Evolutionary conservation across 2,113 vertebrate genomes (phyloP), one percentile per base, ranked within the genome.

Genomic region (Vulpes vulpes): DNA sequence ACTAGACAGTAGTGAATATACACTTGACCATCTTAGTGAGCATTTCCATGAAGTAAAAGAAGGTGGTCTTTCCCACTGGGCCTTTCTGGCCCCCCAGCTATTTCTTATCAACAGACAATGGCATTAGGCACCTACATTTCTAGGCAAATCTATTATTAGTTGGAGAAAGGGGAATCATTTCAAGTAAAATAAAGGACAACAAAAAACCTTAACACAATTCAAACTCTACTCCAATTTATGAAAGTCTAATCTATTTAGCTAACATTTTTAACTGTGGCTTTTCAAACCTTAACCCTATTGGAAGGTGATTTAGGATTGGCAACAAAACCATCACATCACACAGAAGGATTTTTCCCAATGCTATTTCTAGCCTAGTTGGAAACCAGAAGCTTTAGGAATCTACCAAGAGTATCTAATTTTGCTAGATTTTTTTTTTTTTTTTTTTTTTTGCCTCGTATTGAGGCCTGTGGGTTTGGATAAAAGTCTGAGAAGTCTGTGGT

Each of bases 111-210:
- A 76, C 27, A 64, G 51, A 73, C 53, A 53, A 3, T 12, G n/a
- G 79, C 74, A 32, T 11, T 22, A 55, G 35, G 11, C 49, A n/a
- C 80, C 53, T 91, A 53, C 8, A 23, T 19, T 49, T 74, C 57
- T 27, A 53, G 59, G 65, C 9, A 78, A 84, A 96, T 60, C 59
- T 79, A 74, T 83, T 43, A 60, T 55, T 60, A 73, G 11, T 22
- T 64, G 43, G 49, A 7, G 32, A 7, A 64, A 81, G 16, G 12
- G n/a, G 38, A 92, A 87, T 14, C n/a, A 78, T 94, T 96, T 82
- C 57, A 94, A 95, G 81, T 74, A 81, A 97, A 98, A 96, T 95
- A 96, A 95, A 94, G 81, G 23, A 67, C 73, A 87, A 60, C 32
- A 8, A 51, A 65, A 81, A 92, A 62, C 35, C 76, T 81, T 79